Base-by-base conservation (phyloP, 1,140 invertebrate genomes). In the Bombus breviceps region DNA sequence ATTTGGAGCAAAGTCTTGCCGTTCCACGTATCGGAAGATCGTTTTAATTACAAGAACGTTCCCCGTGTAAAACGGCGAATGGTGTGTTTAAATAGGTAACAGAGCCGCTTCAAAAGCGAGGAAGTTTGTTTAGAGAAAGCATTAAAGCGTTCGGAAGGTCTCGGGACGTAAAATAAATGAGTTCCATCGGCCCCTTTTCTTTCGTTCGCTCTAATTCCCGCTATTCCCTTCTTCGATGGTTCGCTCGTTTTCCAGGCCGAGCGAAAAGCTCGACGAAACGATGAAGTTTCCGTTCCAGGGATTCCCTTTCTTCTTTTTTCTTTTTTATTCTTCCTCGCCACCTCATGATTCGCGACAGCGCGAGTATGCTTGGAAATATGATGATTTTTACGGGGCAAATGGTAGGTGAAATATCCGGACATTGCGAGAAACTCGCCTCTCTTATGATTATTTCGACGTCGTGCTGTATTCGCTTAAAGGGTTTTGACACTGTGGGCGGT, bases 241-340 rank as follows among this genome's bases (percentile, higher is more conserved):
- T 62, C 32, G 28, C 13, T n/a, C 62, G 39, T 53, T 64, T 39
- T 78, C 68, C 22, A n/a, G 34, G 72, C 34, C 32, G 34, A 68
- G 68, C 53, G 59, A 32, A 76, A 66, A 34, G 62, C 68, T 25
- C 71, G 57, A 64, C 73, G 53, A 72, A 76, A 22, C 64, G 80
- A 66, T 72, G 75, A 86, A 83, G 32, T 82, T 86, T 83, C 41
- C 64, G 80, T 86, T 41, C 47, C 47, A 12, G n/a, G 22, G 25
- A 39, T 59, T n/a, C 22, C 22, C 13, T 18, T 37, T 39, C 5
- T 25, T 41, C 64, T 25, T 1, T 73, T 53, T 28, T 59, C 39
- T 74, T 34, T 37, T 62, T 39, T 22, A 37, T 83, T 53, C 64
- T 18, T 74, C n/a, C 32, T 37, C 37, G 66, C 47, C 22, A 69